Conservation (phyloP, 35 echinoderm and acorn worm genomes). For the Acanthaster planci region DNA sequence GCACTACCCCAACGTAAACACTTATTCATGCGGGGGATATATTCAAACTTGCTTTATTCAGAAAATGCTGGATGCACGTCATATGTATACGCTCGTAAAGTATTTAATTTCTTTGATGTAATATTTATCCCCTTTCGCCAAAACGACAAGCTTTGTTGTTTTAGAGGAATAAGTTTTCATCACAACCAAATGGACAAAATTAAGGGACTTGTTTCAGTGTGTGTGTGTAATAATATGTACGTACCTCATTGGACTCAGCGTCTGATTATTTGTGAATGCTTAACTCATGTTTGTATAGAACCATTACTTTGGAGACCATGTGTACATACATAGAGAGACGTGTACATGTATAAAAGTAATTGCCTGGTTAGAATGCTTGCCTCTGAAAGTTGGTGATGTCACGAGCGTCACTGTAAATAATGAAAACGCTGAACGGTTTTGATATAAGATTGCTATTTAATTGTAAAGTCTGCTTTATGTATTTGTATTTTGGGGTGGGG, state of each 20-base stretch:
- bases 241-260: conserved; percentile 1
- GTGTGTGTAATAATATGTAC: not conserved
- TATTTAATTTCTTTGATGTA: no score
- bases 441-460: conserved; percentile 8
- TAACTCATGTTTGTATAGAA: not conserved
- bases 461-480: conserved; percentile 4
- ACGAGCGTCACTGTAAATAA: conserved; percentile 13
- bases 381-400: not conserved
- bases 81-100: no score
- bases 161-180: no score
- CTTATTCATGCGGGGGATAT: no score
- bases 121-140: no score
- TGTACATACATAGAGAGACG: no score
- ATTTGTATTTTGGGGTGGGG: not conserved
- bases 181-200: no score
- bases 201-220: no score
- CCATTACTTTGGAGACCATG: not conserved
- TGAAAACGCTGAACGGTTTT: conserved; percentile 10
- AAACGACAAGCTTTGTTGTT: no score
- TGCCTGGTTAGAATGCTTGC: conserved; percentile 21
- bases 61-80: no score
- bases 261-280: not conserved
- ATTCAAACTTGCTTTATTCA: no score
- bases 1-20: no score
- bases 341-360: not conserved